Conservation (phyloP, 1,140 invertebrate genomes). For the Aphelinus certus region DNA sequence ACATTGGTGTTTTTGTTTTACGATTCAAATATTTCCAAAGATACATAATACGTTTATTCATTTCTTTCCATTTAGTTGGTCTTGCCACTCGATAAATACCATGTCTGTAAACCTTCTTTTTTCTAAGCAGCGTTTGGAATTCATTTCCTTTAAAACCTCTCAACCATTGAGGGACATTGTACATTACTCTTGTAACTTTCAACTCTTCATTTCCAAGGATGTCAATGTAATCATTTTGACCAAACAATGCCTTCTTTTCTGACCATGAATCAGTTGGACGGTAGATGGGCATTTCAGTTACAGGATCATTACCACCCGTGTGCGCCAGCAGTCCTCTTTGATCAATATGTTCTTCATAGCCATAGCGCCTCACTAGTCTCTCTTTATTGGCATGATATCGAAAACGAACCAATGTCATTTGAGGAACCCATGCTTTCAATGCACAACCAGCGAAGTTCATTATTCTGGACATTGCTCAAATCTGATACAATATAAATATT, state of each 20-base stretch:
- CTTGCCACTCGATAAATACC: constrained; percentile 68
- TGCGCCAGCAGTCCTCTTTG: constrained; percentile 76
- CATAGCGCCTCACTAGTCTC: constrained; percentile 72
- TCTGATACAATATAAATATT: neutral
- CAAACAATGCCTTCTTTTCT: constrained; percentile 82
- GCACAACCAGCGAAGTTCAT: constrained; percentile 38
- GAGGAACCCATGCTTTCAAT: constrained; percentile 55
- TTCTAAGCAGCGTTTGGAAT: constrained; percentile 81
- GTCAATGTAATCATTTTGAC: constrained; percentile 97
- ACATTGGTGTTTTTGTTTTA: constrained; percentile 77
- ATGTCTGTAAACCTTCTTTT: constrained; percentile 72
- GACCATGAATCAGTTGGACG: constrained; percentile 79
- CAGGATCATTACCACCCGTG: constrained; percentile 59
- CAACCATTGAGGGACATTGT: constrained; percentile 87
- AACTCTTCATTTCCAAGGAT: constrained; percentile 86
- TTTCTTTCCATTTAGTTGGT: constrained; percentile 80
- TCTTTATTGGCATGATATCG: constrained; percentile 78
- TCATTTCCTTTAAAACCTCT: constrained; percentile 86
- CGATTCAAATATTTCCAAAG: constrained; percentile 81
- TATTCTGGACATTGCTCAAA: constrained; percentile 51
- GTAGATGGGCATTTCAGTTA: constrained; percentile 76
- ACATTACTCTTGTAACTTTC: constrained; percentile 83
- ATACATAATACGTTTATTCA: constrained; percentile 78
- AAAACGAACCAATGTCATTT: constrained; percentile 64
- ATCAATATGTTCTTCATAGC: constrained; percentile 75